These are phyloP conservation scores for Drosophila leontia DNA, from an alignment of 1,140 invertebrate species.

Conservation along the genomic window DNA sequence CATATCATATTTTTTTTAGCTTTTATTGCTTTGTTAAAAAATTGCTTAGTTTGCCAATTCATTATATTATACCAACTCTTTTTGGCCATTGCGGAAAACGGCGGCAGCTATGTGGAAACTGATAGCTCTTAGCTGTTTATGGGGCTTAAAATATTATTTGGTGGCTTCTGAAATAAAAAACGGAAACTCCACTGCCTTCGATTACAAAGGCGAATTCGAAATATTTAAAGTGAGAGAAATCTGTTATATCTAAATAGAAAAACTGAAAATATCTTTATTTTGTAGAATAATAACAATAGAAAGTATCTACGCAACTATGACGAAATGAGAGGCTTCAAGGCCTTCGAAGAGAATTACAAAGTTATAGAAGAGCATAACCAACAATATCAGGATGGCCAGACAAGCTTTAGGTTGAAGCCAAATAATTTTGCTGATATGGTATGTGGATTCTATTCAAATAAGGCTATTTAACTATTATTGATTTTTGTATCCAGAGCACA, in stretches of 20 bases:
- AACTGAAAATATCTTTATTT: neutral
- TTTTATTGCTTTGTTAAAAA: constrained; percentile 5
- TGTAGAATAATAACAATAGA: constrained; percentile 61
- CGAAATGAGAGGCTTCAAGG: constrained; percentile 84
- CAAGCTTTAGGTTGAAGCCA: constrained; percentile 58
- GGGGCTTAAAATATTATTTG: constrained; percentile 2
- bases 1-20: constrained; percentile 4
- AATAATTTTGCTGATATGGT: constrained; percentile 79
- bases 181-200: neutral
- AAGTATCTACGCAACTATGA: constrained; percentile 62
- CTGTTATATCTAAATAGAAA: neutral
- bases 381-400: constrained; percentile 52
- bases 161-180: neutral
- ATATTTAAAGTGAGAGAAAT: constrained; percentile 18
- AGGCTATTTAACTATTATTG: too few species aligned
- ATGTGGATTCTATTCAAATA: constrained; percentile 1
- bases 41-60: constrained; percentile 5
- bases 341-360: constrained; percentile 87
- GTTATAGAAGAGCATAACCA: constrained; percentile 87
- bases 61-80: too few species aligned
- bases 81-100: neutral
- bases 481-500: constrained; percentile 43
- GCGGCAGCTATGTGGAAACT: constrained; percentile 20
- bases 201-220: constrained; percentile 29
- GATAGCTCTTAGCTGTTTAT: constrained; percentile 4